phyloP scores from a whole-genome alignment of 2,888 invertebrate species.

The Julus scandinavius region DNA sequence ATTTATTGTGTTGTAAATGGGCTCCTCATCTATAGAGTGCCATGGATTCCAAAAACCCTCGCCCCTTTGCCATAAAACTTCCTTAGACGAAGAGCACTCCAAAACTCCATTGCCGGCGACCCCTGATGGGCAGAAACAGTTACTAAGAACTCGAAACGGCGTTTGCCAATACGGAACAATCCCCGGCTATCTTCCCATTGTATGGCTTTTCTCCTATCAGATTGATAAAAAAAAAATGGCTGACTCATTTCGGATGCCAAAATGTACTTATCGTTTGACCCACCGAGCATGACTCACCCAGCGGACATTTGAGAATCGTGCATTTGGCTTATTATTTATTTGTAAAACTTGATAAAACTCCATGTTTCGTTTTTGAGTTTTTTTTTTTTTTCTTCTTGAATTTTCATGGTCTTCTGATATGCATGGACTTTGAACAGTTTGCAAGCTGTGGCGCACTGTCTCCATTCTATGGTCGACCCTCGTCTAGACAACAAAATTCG shows the following conservation, averaged over 20 bases:
- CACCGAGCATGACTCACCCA: background rate
- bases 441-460: constrained; percentile 7
- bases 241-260: constrained; percentile 5
- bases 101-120: background rate
- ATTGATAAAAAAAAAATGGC: constrained; percentile 9
- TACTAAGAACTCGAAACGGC: constrained; percentile 12
- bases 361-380: background rate
- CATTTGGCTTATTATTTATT: background rate
- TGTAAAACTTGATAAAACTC: background rate
- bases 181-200: constrained; percentile 7
- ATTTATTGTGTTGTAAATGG: background rate
- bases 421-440: background rate
- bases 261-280: background rate
- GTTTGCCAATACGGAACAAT: background rate
- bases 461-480: background rate
- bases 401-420: background rate
- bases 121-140: constrained; percentile 24
- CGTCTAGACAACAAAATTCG: background rate
- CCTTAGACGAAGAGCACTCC: background rate
- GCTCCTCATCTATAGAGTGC: background rate
- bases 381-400: background rate
- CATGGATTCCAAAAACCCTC: background rate
- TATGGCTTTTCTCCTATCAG: background rate
- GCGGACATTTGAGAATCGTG: background rate
- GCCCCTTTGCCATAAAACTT: constrained; percentile 2